phyloP scores from a whole-genome alignment of 2,888 invertebrate species.

The Lithophane leautieri region DNA sequence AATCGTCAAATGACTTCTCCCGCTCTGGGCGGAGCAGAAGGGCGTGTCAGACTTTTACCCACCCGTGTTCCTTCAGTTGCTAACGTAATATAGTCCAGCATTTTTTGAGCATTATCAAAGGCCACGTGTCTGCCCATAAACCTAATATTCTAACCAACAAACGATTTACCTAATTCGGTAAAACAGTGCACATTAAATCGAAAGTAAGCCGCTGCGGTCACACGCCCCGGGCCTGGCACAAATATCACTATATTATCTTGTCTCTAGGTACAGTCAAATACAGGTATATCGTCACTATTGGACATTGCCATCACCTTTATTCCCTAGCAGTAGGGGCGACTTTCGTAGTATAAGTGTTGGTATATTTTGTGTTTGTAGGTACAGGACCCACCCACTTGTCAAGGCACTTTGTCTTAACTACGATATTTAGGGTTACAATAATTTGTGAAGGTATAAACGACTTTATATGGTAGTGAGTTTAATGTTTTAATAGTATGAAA shows the following conservation, averaged over 20 bases:
- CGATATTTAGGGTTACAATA: slow-evolving; percentile 35
- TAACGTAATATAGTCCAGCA: too few relatives aligned
- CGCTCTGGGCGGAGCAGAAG: too few relatives aligned
- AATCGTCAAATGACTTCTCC: too few relatives aligned
- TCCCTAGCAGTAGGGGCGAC: background rate
- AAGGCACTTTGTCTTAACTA: slow-evolving; percentile 46
- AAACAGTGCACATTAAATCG: slow-evolving; percentile 23
- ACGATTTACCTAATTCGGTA: slow-evolving; percentile 44
- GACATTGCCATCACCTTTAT: background rate
- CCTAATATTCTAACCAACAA: slow-evolving; percentile 17
- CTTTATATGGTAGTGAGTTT: background rate
- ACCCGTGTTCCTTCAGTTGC: too few relatives aligned
- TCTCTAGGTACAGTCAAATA: slow-evolving; percentile 3
- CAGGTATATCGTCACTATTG: background rate
- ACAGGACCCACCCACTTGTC: slow-evolving; percentile 43
- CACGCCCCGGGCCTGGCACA: slow-evolving; percentile 40
- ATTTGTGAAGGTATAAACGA: slow-evolving; percentile 24
- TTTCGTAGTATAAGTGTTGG: background rate
- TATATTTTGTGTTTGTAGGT: background rate
- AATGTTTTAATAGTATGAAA: slow-evolving; percentile 13
- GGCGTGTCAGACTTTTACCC: too few relatives aligned
- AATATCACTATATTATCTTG: slow-evolving; percentile 55
- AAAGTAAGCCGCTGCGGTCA: slow-evolving; percentile 49
- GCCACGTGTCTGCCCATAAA: background rate
- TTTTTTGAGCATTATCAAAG: too few relatives aligned